Evolutionary conservation across 2,113 vertebrate genomes (phyloP).

Genomic region (Silurus glanis): DNA sequence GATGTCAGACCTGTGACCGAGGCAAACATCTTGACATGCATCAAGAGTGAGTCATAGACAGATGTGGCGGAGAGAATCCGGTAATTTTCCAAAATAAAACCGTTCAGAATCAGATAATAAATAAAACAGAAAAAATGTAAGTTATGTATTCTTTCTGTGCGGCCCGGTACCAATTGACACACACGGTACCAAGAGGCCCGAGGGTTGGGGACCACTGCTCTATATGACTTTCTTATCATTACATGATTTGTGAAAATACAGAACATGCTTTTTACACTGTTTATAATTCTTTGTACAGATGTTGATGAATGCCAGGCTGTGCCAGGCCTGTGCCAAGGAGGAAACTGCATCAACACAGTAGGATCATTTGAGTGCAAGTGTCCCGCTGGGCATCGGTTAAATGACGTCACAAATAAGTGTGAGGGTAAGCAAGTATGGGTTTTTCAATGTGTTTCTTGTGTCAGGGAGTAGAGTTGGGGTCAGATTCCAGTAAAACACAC

Average conservation of each 20-base stretch:
- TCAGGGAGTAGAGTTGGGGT: not conserved
- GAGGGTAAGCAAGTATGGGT: constrained; percentile 66
- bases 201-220: not conserved
- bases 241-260: not conserved
- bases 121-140: no score
- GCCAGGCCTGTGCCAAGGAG: constrained; percentile 76
- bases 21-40: no score
- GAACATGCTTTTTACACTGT: not conserved
- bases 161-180: no score
- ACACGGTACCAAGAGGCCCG: no score
- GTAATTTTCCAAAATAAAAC: no score
- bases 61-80: no score
- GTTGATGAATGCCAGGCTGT: constrained; percentile 80
- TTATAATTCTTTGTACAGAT: constrained; percentile 63
- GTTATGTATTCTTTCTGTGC: no score
- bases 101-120: no score
- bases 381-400: constrained; percentile 72
- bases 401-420: constrained; percentile 73
- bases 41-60: no score
- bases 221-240: not conserved
- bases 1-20: no score
- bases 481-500: not conserved
- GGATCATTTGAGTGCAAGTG: constrained; percentile 77
- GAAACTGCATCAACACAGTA: constrained; percentile 77
- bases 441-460: not conserved